Evolutionary conservation across 2,888 invertebrate genomes (phyloP), one percentile per base, ranked within the genome.

Genomic region (Seira musarum): DNA sequence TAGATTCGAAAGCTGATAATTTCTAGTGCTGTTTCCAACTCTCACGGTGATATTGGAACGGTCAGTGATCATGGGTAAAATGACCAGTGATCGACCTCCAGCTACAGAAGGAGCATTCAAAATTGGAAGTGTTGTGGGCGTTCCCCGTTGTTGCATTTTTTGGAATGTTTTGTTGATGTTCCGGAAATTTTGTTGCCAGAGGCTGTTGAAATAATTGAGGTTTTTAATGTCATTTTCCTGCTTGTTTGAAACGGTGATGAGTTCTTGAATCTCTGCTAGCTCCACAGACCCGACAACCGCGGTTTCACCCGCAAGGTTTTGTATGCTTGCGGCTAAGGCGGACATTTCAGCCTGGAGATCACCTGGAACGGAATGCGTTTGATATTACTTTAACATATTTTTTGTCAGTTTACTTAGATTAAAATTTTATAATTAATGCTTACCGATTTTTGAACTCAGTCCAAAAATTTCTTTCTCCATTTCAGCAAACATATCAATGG

Each of bases 131-230:
- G 68, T 25, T 13, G 65, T 49, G 10, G 63, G 40, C 0, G 22
- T 57, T 13, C 63, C 64, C 53, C 69, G 69, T 13, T 8, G 2
- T 13, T 8, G 2, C 8, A 77, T n/a, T 60, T 19, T 64, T 53
- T 35, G 69, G 21, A 77, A 77, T 5, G 77, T 77, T 17, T 0
- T 65, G 65, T 77, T 77, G 17, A 77, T 35, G 1, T 64, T 53
- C 15, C 53, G 19, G 19, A 77, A 77, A 30, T 77, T 77, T 57
- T 77, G 49, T 19, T 70, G 49, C 77, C 77, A 77, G 64, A 77
- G 3, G 10, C 53, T 69, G 64, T 77, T 77, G n/a, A 64, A 25
- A 57, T 64, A 24, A n/a, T 46, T n/a, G 10, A 77, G 25, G 63
- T 65, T 77, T n/a, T 25, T 10, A 2, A 77, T 70, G 40, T 77